Conservation (phyloP, 2,113 vertebrate genomes). For the Melanerpes formicivorus region DNA sequence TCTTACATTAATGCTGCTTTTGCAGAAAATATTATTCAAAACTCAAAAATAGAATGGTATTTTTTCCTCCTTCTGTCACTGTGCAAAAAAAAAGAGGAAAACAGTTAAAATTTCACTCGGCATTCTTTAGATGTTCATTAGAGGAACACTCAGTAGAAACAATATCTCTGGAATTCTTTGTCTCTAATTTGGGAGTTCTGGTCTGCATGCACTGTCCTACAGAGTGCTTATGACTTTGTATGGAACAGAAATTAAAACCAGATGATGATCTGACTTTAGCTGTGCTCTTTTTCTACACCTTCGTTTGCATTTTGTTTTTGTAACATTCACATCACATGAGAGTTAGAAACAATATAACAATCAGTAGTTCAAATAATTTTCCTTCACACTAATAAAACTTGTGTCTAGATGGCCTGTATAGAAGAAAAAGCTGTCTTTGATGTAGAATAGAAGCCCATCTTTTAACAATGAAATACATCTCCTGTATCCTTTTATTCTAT, state of each 20-base stretch:
- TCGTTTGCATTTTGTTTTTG: background rate
- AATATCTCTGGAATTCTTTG: background rate
- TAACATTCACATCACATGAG: background rate
- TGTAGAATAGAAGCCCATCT: background rate
- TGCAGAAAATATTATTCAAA: background rate
- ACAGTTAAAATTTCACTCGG: background rate
- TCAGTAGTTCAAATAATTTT: background rate
- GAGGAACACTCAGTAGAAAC: background rate
- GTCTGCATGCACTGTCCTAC: rapidly evolving
- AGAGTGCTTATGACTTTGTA: background rate
- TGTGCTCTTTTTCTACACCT: background rate
- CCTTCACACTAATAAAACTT: background rate
- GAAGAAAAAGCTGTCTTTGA: background rate
- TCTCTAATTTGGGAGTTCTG: background rate
- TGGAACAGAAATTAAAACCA: background rate
- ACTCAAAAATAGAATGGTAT: background rate
- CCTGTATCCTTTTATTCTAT: background rate
- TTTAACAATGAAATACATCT: background rate
- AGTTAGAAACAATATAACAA: background rate
- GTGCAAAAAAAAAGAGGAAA: background rate
- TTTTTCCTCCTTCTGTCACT: background rate
- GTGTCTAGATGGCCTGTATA: background rate
- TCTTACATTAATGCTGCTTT: background rate
- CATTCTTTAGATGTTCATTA: background rate
- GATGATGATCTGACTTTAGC: background rate